Evolutionary conservation across 2,113 vertebrate genomes (phyloP).

Genomic region (Tachycineta bicolor): DNA sequence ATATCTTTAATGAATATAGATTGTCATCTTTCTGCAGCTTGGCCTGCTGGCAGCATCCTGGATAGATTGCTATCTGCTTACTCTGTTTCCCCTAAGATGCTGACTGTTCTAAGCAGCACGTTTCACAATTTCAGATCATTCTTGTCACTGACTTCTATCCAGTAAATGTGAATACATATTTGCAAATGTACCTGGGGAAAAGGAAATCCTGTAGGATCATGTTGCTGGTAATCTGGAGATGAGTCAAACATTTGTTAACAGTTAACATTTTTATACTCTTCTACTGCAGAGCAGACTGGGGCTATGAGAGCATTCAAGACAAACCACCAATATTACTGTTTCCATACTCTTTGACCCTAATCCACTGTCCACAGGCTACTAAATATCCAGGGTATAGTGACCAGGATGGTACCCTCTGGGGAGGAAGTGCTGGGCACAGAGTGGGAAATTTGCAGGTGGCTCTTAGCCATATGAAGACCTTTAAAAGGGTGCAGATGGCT

Average conservation of each 20-base stretch:
- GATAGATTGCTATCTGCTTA: not conserved
- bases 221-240: constrained; percentile 10
- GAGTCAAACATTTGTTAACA: not conserved
- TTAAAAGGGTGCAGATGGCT: not conserved
- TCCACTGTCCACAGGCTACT: not conserved
- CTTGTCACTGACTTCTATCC: constrained; percentile 1
- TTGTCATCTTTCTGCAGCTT: not conserved
- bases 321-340: not conserved
- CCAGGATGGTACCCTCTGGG: not conserved
- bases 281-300: not conserved
- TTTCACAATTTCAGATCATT: constrained; percentile 22
- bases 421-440: not conserved
- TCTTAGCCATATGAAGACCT: not conserved
- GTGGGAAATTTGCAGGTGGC: not conserved
- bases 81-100: not conserved
- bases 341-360: not conserved
- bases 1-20: constrained; percentile 29
- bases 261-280: not conserved
- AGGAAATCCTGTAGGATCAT: constrained; percentile 6
- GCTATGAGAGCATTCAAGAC: not conserved
- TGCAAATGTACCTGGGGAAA: constrained; percentile 2
- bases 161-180: constrained; percentile 34
- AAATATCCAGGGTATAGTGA: not conserved
- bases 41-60: not conserved
- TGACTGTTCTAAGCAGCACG: not conserved